Percentiles rank a stretch among this genome's conserved stretches.
Conservation (phyloP, 2,888 invertebrate species). For the Mongoloraphidia duomilia region DNA sequence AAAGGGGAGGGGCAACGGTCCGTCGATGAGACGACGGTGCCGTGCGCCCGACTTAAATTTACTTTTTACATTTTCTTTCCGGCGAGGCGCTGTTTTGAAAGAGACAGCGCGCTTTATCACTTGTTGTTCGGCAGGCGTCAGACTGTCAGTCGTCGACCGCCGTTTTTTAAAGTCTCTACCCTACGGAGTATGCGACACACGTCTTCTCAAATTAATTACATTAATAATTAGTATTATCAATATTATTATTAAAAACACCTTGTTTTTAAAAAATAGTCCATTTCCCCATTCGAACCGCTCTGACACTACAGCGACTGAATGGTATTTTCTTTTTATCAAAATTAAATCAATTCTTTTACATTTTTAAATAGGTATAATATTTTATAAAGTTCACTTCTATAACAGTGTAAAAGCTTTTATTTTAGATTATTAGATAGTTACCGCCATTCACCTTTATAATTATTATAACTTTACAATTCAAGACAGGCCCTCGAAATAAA, state of each 20-base stretch:
- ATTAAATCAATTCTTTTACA: background rate
- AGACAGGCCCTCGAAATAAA: background rate
- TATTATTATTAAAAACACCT: background rate
- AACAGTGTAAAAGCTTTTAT: background rate
- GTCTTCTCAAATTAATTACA: background rate
- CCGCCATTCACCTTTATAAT: background rate
- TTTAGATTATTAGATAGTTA: background rate
- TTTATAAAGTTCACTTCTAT: background rate
- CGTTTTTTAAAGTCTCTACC: no score
- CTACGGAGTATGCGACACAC: no score
- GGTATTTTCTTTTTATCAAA: background rate
- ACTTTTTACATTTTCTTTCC: background rate
- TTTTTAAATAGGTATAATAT: background rate
- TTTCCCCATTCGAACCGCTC: background rate
- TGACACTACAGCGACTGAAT: background rate
- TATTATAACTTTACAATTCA: background rate
- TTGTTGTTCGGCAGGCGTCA: no score
- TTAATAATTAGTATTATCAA: background rate
- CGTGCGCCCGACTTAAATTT: background rate
- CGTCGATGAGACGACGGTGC: no score
- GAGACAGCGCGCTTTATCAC: no score
- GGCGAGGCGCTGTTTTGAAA: background rate
- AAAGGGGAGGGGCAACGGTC: background rate
- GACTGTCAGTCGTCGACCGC: no score
- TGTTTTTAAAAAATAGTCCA: slow-evolving; percentile 1